Evolutionary conservation across 1,140 invertebrate genomes (phyloP).

Genomic region (Zelostemma sp.): DNA sequence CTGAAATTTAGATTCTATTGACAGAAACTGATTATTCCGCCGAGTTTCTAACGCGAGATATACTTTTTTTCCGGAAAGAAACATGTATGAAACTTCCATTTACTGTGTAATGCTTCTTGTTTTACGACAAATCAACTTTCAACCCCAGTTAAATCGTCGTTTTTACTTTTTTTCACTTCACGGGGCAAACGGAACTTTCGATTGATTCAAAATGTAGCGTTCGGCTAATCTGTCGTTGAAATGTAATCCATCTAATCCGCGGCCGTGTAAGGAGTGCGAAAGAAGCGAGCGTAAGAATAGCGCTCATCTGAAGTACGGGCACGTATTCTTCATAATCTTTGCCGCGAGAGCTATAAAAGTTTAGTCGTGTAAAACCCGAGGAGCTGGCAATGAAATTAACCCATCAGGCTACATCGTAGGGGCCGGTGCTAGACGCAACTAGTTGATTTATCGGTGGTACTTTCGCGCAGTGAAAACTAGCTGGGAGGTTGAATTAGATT

Average conservation of each 20-base stretch:
- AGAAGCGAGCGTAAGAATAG: slow-evolving; percentile 24
- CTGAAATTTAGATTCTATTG: no score
- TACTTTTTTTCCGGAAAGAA: no score
- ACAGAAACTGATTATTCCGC: no score
- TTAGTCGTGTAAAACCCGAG: slow-evolving; percentile 39
- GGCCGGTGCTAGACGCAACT: slow-evolving; percentile 67
- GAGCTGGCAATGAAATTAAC: slow-evolving; percentile 61
- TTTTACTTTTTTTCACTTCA: not conserved
- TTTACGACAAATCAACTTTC: no score
- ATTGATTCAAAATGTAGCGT: no score
- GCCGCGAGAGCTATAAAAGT: slow-evolving; percentile 36
- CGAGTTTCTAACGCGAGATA: no score
- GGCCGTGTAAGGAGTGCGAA: not conserved
- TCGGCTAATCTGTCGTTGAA: not conserved
- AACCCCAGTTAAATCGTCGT: not conserved
- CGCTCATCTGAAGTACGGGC: slow-evolving; percentile 31
- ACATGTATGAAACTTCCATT: no score
- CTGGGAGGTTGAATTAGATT: slow-evolving; percentile 61
- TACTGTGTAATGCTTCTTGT: no score
- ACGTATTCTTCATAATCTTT: slow-evolving; percentile 46
- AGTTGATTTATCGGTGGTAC: slow-evolving; percentile 69
- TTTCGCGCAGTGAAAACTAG: slow-evolving; percentile 65
- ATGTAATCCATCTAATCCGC: not conserved
- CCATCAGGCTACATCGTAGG: slow-evolving; percentile 67
- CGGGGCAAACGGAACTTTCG: no score